Percentiles rank a stretch among this genome's conserved stretches.
phyloP scores from a whole-genome alignment of 2,797 vertebrate genomes.

The Cirrhinus mrigala region DNA sequence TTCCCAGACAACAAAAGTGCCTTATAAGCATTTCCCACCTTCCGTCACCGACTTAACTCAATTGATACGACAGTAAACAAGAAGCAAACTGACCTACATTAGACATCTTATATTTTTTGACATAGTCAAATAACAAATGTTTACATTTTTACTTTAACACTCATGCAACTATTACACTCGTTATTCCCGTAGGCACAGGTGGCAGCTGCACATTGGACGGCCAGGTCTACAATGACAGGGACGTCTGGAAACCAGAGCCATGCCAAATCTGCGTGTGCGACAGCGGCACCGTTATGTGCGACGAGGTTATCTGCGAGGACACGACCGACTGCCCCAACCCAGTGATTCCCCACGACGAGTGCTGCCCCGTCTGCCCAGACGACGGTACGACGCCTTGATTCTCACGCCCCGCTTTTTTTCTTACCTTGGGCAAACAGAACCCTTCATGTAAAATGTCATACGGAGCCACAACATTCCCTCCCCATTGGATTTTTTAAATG shows the following conservation, averaged over 20 bases:
- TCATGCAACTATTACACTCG: not conserved
- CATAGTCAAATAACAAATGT: not conserved
- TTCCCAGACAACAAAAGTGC: not conserved
- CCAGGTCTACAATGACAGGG: slow-evolving; percentile 77
- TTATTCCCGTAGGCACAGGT: slow-evolving; percentile 61
- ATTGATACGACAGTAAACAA: not conserved
- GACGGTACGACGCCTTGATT: slow-evolving; percentile 62
- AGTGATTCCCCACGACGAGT: slow-evolving; percentile 77
- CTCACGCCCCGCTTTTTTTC: slow-evolving; percentile 23
- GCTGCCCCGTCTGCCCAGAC: slow-evolving; percentile 83
- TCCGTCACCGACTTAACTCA: not conserved
- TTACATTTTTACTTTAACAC: not conserved
- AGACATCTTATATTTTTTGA: not conserved
- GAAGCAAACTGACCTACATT: not conserved
- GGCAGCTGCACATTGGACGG: slow-evolving; percentile 80
- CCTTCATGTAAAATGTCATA: not conserved
- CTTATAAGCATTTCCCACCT: slow-evolving; percentile 12
- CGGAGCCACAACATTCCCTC: slow-evolving; percentile 18
- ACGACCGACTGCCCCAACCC: slow-evolving; percentile 76
- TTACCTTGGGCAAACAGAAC: slow-evolving; percentile 25
- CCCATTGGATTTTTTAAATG: slow-evolving; percentile 18
- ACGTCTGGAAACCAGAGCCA: slow-evolving; percentile 85
- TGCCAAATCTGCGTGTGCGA: slow-evolving; percentile 88
- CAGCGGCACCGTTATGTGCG: slow-evolving; percentile 82
- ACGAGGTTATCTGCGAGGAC: slow-evolving; percentile 81